Percentiles rank a stretch among this genome's conserved stretches.
Evolutionary conservation across 2,888 invertebrate genomes (phyloP).

Genomic region (Machimus atricapillus): DNA sequence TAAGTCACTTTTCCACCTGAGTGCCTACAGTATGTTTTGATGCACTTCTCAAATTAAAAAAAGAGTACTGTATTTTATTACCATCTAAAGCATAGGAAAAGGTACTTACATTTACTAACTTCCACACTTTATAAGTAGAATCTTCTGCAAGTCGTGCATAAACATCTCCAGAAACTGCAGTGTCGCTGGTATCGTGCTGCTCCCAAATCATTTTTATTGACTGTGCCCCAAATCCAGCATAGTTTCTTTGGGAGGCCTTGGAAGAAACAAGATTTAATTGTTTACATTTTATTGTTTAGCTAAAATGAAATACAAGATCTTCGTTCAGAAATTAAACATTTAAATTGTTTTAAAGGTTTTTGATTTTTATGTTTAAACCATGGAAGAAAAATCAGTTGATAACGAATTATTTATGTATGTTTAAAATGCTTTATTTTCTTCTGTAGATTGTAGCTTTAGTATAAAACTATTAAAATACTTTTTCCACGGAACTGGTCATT

Average conservation of each 20-base stretch:
- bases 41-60: slow-evolving; percentile 52
- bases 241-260: slow-evolving; percentile 55
- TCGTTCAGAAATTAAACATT: too few relatives aligned
- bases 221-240: slow-evolving; percentile 58
- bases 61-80: background rate
- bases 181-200: slow-evolving; percentile 60
- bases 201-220: slow-evolving; percentile 62
- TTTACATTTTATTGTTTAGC: background rate
- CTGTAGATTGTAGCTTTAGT: too few relatives aligned
- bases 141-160: slow-evolving; percentile 59
- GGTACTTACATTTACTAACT: slow-evolving; percentile 57
- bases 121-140: slow-evolving; percentile 61
- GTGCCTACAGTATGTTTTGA: slow-evolving; percentile 60
- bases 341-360: too few relatives aligned
- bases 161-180: slow-evolving; percentile 58
- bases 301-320: too few relatives aligned
- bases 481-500: too few relatives aligned
- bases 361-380: too few relatives aligned
- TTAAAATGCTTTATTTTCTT: too few relatives aligned
- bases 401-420: too few relatives aligned
- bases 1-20: slow-evolving; percentile 59
- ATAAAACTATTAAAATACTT: too few relatives aligned
- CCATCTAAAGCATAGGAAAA: background rate
- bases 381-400: too few relatives aligned
- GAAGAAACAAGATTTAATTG: background rate